Percentiles rank a stretch among this genome's conserved stretches.
Evolutionary conservation across 2,113 vertebrate genomes (phyloP).

Genomic region (Seriola aureovittata): DNA sequence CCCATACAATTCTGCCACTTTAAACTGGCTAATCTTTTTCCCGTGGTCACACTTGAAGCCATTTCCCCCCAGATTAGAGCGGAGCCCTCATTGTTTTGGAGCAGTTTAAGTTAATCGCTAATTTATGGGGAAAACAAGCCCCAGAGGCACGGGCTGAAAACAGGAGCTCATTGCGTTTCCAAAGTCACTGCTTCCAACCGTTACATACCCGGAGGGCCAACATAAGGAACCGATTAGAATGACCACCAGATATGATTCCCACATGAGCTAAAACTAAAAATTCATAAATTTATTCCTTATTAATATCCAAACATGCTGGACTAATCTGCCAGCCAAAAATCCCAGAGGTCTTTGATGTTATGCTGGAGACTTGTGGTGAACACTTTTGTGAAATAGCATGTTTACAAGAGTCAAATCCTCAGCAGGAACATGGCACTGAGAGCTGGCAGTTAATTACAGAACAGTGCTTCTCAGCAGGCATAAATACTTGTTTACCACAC

Average conservation of each 20-base stretch:
- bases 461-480: slow-evolving; percentile 49
- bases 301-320: slow-evolving; percentile 48
- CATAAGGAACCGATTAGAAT: slow-evolving; percentile 59
- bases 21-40: slow-evolving; percentile 82
- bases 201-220: slow-evolving; percentile 41
- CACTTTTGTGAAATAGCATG: slow-evolving; percentile 65
- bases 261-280: slow-evolving; percentile 43
- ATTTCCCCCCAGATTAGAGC: slow-evolving; percentile 75
- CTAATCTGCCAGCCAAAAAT: slow-evolving; percentile 9
- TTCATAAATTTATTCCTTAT: slow-evolving; percentile 30
- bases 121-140: slow-evolving; percentile 83
- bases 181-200: slow-evolving; percentile 54
- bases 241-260: slow-evolving; percentile 58
- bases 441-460: slow-evolving; percentile 66
- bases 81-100: slow-evolving; percentile 82
- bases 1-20: slow-evolving; percentile 69
- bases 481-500: slow-evolving; percentile 70
- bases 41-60: slow-evolving; percentile 79
- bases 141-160: slow-evolving; percentile 64
- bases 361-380: slow-evolving; percentile 46
- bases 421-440: slow-evolving; percentile 45
- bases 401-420: slow-evolving; percentile 67
- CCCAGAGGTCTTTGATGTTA: slow-evolving; percentile 63
- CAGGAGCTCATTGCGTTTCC: slow-evolving; percentile 62
- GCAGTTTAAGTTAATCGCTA: slow-evolving; percentile 83